Conservation (phyloP, 2,113 vertebrate genomes). For the Planiliza haematocheilus region DNA sequence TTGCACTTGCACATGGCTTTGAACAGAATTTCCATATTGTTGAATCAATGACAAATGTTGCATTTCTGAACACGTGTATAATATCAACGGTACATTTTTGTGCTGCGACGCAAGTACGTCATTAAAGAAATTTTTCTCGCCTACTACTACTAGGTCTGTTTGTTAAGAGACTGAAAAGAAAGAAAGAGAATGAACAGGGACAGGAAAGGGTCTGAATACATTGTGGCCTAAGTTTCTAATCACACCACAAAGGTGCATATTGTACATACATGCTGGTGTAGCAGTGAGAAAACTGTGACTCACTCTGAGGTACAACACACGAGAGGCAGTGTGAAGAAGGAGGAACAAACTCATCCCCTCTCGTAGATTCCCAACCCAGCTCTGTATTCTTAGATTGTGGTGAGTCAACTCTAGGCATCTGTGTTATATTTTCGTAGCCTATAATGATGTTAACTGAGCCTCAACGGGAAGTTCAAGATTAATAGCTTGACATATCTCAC, state of each 20-base stretch:
- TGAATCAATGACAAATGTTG: neutral
- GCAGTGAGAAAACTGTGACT: slow-evolving; percentile 20
- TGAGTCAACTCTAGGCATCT: slow-evolving; percentile 57
- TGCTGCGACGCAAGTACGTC: neutral
- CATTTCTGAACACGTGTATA: neutral
- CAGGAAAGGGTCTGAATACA: slow-evolving; percentile 9
- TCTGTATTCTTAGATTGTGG: slow-evolving; percentile 66
- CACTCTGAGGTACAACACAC: neutral
- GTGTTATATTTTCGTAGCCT: slow-evolving; percentile 54
- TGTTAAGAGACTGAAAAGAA: neutral
- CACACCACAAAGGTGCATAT: slow-evolving; percentile 18
- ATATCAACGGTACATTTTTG: neutral
- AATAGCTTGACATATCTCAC: slow-evolving; percentile 20
- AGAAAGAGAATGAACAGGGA: neutral
- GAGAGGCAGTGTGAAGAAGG: slow-evolving; percentile 7
- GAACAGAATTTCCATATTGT: too few species aligned
- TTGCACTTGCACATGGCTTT: too few species aligned
- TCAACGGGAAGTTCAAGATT: slow-evolving; percentile 26
- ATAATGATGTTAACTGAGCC: slow-evolving; percentile 50
- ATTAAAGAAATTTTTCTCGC: neutral
- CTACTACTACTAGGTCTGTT: neutral
- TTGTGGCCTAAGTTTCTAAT: neutral
- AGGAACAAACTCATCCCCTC: neutral
- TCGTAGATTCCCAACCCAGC: slow-evolving; percentile 42
- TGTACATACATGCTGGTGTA: neutral